Evolutionary conservation across 1,140 invertebrate genomes (phyloP), one percentile per base, ranked within the genome.

Genomic region (Temnothorax curvispinosus): DNA sequence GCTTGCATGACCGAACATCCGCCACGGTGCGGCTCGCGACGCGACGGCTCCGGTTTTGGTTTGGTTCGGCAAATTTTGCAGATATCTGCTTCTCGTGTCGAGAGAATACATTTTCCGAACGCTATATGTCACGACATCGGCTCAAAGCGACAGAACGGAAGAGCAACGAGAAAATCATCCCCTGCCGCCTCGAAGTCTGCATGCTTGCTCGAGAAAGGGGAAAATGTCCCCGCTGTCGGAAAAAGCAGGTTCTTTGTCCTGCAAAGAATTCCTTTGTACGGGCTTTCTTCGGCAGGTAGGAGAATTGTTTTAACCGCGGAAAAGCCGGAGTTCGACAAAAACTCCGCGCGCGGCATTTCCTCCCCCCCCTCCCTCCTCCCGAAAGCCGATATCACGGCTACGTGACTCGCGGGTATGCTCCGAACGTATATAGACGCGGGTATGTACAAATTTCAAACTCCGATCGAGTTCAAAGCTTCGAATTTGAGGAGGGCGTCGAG

Each of bases 251-350:
- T 54, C 47, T 41, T 81, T 81, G 47, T 44, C 27, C 27, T 1
- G 21, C 15, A 54, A 69, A 67, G 64, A 81, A 81, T 81, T 41
- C 62, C 13, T 81, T 81, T 54, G 47, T 54, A 69, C n/a, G 9
- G 8, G n/a, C n/a, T 71, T 41, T 44, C 32, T 71, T 71, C 27
- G 64, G 15, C 35, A 3, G 27, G 77, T 47, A 41, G 38, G 21
- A 67, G 47, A 65, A 81, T 71, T 80, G 47, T 71, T 81, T 69
- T 11, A 81, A 41, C 8, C 47, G 38, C 35, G n/a, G 38, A 71
- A 62, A 41, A 50, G 3, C 52, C 21, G 15, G 75, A 21, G 15
- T 54, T 27, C 13, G 32, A 13, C 64, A 69, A 27, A 27, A 56
- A 58, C 9, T 44, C 13, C 38, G 38, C 41, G 3, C 13, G 27